Evolutionary conservation across 2,113 vertebrate genomes (phyloP), one percentile per base, ranked within the genome.

Genomic region (Trogon melanurus): DNA sequence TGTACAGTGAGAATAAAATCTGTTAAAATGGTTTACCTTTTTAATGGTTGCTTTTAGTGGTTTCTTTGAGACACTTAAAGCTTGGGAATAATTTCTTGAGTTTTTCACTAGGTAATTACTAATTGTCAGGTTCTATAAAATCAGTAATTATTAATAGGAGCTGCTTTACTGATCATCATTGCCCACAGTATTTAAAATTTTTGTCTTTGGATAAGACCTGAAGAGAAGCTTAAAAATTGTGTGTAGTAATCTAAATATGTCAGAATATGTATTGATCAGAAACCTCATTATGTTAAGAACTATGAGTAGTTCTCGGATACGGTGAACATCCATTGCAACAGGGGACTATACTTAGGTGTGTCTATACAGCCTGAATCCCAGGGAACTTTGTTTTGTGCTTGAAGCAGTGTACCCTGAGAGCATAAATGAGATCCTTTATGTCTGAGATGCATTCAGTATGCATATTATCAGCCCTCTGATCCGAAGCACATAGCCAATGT

Each of bases 401-500:
- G 85, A 79, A 96, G 91, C 91, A 81, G 50, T 91, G 91, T 85
- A 69, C 67, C 64, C 89, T 38, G 74, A 90, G 79, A 92, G 88
- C 76, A 88, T 83, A 96, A 96, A 91, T 92, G 89, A 95, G 78
- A 75, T 93, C 82, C 81, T 96, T 96, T 97, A 91, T 97, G 92
- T 93, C 67, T 91, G 57, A 91, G 92, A 75, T 93, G 74, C 82
- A 96, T 96, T 96, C 96, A 94, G 79, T 91, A 66, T 96, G 93
- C 95, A 94, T 91, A 95, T 95, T 95, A 95, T 96, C 94, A 95
- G 47, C 62, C 64, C 76, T 97, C 80, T 95, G 95, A 97, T 97
- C 96, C 96, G 88, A 91, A 95, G 90, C 89, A 93, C 84, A 92
- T 88, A 97, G 94, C 92, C 95, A 93, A 36, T 97, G 96, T 95